phyloP scores from a whole-genome alignment of 1,140 invertebrate genomes.

The Akabosia matsudoensis region DNA sequence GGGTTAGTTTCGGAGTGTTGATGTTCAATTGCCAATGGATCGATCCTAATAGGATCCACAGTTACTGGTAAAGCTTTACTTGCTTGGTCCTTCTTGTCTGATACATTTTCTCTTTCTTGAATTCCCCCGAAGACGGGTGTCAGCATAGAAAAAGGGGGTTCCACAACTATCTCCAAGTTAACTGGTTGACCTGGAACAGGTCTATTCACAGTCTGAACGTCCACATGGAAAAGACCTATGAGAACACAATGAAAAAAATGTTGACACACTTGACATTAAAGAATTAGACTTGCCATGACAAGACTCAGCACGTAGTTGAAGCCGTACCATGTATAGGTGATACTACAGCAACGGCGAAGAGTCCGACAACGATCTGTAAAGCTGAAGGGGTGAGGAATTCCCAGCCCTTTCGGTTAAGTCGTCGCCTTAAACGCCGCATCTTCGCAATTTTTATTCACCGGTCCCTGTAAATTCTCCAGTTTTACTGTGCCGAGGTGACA shows the following conservation, averaged over 20 bases:
- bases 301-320: not conserved
- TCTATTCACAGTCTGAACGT: conserved; percentile 2
- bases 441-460: not conserved
- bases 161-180: not conserved
- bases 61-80: not conserved
- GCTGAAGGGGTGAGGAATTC: not conserved
- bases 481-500: not conserved
- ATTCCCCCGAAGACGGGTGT: not conserved
- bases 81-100: not conserved
- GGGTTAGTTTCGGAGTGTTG: no score
- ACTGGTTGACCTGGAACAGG: conserved; percentile 11
- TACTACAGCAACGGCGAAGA: not conserved
- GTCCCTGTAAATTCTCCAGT: not conserved
- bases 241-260: not conserved
- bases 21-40: not conserved
- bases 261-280: not conserved
- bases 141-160: conserved; percentile 12
- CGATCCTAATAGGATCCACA: not conserved
- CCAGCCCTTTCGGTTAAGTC: conserved; percentile 4
- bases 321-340: not conserved
- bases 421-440: not conserved
- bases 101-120: not conserved
- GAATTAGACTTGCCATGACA: no score
- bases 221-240: conserved; percentile 1
- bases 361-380: not conserved